Percentiles rank a stretch among this genome's conserved stretches.
These are phyloP conservation scores for Thecophora atra DNA, from an alignment of 2,888 invertebrate genomes.

Conservation along the genomic window DNA sequence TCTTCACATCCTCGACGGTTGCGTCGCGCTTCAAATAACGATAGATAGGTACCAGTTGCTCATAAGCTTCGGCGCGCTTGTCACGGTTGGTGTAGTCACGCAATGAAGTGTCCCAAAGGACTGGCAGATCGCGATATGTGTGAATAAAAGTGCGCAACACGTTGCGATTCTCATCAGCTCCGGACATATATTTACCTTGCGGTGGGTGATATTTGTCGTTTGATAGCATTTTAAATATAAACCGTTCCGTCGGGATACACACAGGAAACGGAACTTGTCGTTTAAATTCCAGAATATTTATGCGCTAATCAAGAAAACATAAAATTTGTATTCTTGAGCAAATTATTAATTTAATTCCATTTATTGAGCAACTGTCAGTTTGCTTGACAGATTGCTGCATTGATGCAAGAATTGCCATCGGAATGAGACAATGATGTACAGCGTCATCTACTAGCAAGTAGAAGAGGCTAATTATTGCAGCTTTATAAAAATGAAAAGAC, in stretches of 20 bases:
- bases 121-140: conserved; percentile 59
- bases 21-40: conserved; percentile 60
- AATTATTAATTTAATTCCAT: conserved; percentile 27
- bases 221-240: conserved; percentile 37
- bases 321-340: conserved; percentile 24
- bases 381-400: conserved; percentile 59
- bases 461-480: background rate
- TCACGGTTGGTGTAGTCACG: conserved; percentile 62
- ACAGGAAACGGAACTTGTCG: conserved; percentile 32
- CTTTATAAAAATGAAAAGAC: conserved; percentile 2
- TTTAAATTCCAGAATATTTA: background rate
- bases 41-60: conserved; percentile 56
- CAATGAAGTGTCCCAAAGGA: conserved; percentile 61
- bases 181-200: conserved; percentile 50
- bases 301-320: background rate
- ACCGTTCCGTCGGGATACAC: background rate
- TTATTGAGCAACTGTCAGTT: conserved; percentile 60
- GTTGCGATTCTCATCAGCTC: conserved; percentile 60
- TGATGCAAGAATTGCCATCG: conserved; percentile 47
- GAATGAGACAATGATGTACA: conserved; percentile 25
- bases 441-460: conserved; percentile 10
- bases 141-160: conserved; percentile 59
- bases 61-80: conserved; percentile 60
- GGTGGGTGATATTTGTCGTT: conserved; percentile 44
- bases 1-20: conserved; percentile 63